Evolutionary conservation across 2,113 vertebrate genomes (phyloP), one percentile per base, ranked within the genome.

Genomic region (Phoxinus phoxinus): DNA sequence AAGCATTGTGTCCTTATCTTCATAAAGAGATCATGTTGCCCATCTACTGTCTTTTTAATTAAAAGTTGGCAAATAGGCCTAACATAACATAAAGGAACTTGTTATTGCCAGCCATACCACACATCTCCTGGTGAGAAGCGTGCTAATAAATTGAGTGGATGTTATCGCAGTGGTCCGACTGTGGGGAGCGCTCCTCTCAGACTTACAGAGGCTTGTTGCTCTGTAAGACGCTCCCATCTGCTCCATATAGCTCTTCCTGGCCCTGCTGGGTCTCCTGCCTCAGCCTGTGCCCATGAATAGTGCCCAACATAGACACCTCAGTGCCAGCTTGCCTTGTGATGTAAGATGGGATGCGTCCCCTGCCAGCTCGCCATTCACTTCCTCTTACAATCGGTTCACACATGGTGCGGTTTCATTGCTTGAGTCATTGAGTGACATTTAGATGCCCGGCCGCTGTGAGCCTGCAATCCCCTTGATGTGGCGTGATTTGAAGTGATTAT

Each of bases 171-270:
- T 80, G 73, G 81, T 86, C 58, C 51, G 78, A 74, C 77, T 81
- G 72, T 84, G 88, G 85, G 46, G 41, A 79, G 51, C 13, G 44
- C 77, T 78, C 72, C 35, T 76, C 44, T 82, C 30, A 78, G 77
- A 74, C 61, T 83, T 71, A 30, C 53, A n/a, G 41, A 71, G 61
- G 76, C 75, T 46, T 56, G 72, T 85, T 59, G 85, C 86, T 86
- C 81, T 58, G 87, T 80, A 69, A 23, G 86, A 87, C 61, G 86
- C 75, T 85, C 89, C 93, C 91, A 92, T 92, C 91, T 92, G 92
- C 91, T 92, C 78, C 72, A 78, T 86, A 88, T 90, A 92, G 88
- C 84, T 84, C 86, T 92, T 92, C 91, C 91, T 92, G 90, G 87
- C 87, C 92, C 90, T 87, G 88, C 90, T 90, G 90, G 88, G 88